These are phyloP conservation scores for Hippasteria phrygiana DNA, from an alignment of 53 echinoderm and acorn worm species.

Conservation along the genomic window DNA sequence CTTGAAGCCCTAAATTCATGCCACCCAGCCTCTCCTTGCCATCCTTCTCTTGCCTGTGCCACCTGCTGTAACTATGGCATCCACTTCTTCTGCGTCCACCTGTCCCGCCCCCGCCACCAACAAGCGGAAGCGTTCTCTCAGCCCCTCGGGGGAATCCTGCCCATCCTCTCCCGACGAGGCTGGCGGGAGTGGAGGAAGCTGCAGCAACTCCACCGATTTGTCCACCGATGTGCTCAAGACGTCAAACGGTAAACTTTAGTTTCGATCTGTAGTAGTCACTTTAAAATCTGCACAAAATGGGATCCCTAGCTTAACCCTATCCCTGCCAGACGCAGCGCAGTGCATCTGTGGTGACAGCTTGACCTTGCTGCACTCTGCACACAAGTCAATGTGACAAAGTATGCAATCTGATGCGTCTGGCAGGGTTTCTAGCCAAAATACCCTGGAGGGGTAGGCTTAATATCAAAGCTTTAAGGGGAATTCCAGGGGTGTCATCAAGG, in stretches of 20 bases:
- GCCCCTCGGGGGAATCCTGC: conserved; percentile 25
- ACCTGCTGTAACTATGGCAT: conserved; percentile 15
- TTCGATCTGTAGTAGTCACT: neutral
- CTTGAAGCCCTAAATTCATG: neutral
- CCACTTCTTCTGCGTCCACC: neutral
- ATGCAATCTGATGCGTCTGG: no score
- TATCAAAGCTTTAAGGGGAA: no score
- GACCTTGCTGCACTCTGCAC: no score
- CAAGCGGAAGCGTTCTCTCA: conserved; percentile 54
- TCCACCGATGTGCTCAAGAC: neutral
- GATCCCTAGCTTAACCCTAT: no score
- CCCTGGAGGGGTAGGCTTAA: no score
- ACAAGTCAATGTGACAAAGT: no score
- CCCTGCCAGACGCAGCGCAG: no score
- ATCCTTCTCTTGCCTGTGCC: neutral
- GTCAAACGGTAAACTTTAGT: conserved; percentile 13
- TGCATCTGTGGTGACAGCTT: no score
- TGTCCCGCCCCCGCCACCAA: conserved; percentile 9
- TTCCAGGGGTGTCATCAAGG: no score
- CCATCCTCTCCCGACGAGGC: conserved; percentile 29
- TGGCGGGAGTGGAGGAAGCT: conserved; percentile 27
- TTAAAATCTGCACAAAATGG: no score
- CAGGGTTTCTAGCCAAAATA: no score
- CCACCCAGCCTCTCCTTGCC: conserved; percentile 3
- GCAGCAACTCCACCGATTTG: conserved; percentile 41